Conservation (phyloP, 1,140 invertebrate genomes). For the Muscidifurax raptorellus region DNA sequence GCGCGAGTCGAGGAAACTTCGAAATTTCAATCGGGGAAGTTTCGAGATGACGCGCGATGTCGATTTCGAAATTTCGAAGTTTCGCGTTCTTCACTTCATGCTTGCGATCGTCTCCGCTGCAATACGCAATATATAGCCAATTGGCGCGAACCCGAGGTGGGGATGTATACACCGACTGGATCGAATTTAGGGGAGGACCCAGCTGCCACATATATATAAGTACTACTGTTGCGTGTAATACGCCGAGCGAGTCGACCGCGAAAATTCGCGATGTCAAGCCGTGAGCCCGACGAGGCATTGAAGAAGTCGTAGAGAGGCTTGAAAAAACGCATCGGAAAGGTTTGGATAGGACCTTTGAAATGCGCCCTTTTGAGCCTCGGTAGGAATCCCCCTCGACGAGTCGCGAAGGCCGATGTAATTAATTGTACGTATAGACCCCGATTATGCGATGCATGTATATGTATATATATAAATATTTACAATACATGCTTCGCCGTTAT, state of each 20-base stretch:
- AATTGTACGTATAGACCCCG: not conserved
- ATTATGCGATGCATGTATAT: not conserved
- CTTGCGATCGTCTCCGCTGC: not conserved
- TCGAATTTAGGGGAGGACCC: conserved; percentile 20
- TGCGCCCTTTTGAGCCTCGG: not conserved
- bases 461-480: not conserved
- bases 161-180: not conserved
- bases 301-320: not conserved
- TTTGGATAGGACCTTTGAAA: conserved; percentile 38
- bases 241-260: not conserved
- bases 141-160: not conserved
- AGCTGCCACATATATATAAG: not conserved
- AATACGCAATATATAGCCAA: not conserved
- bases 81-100: not conserved
- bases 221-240: too few species aligned
- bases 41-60: conserved; percentile 13
- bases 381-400: not conserved
- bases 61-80: conserved; percentile 19
- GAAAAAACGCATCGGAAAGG: conserved; percentile 31
- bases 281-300: not conserved
- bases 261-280: conserved; percentile 23
- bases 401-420: conserved; percentile 3
- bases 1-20: not conserved
- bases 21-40: conserved; percentile 34
- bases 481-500: not conserved